Evolutionary conservation across 1,140 invertebrate genomes (phyloP).

Genomic region (Aplysia californica): DNA sequence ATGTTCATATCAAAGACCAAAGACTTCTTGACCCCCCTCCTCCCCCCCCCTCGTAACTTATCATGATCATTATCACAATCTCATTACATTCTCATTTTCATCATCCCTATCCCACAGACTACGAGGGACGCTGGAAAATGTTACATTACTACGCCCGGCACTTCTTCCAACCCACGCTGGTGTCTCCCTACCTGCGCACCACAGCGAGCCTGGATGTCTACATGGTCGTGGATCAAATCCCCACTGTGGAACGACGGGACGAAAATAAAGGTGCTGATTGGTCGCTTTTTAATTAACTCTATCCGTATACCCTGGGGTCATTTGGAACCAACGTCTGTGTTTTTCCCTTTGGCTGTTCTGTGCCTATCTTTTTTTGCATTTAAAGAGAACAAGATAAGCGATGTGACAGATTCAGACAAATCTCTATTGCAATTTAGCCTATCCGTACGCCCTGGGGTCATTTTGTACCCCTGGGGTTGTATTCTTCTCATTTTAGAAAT

Average conservation of each 20-base stretch:
- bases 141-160: conserved; percentile 88
- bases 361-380: too few species aligned
- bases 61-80: too few species aligned
- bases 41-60: too few species aligned
- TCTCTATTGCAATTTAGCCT: too few species aligned
- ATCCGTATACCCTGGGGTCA: too few species aligned
- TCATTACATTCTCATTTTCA: neutral
- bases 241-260: conserved; percentile 37
- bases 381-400: neutral
- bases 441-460: too few species aligned
- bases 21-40: neutral
- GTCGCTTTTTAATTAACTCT: neutral
- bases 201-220: conserved; percentile 51
- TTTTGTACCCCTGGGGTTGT: too few species aligned
- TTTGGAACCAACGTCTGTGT: too few species aligned
- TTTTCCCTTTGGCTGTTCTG: too few species aligned
- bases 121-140: conserved; percentile 88
- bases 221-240: conserved; percentile 55
- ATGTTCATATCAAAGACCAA: neutral
- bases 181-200: conserved; percentile 71
- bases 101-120: conserved; percentile 72
- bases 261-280: neutral
- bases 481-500: too few species aligned
- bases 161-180: conserved; percentile 83
- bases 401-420: neutral